Conservation (phyloP, 2,113 vertebrate genomes). For the Heptranchias perlo region DNA sequence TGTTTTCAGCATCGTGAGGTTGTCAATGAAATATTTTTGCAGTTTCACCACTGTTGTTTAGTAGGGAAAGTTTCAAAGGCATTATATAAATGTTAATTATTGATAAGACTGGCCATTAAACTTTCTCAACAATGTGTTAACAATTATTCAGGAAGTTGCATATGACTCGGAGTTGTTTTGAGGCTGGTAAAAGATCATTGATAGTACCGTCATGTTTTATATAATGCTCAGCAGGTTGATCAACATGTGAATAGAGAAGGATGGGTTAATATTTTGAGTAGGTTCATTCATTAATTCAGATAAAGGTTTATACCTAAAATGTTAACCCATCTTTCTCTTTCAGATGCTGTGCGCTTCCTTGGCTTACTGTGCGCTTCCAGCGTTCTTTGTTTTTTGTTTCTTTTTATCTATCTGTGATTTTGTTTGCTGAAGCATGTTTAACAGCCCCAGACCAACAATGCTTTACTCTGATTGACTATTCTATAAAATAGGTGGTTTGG, state of each 20-base stretch:
- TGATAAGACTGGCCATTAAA: background rate
- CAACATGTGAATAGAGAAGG: background rate
- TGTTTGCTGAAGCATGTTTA: background rate
- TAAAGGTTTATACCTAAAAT: background rate
- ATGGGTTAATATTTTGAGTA: background rate
- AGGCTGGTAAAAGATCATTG: background rate
- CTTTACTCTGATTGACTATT: background rate
- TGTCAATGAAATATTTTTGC: background rate
- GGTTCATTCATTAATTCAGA: background rate
- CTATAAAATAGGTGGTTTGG: background rate
- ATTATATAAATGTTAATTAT: background rate
- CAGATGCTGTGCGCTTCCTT: too few species aligned
- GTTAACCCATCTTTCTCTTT: too few species aligned
- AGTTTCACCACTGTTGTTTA: background rate
- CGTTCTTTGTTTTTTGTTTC: background rate
- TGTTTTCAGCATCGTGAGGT: too few species aligned
- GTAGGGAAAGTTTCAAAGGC: background rate
- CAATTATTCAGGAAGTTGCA: background rate
- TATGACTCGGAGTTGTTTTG: background rate
- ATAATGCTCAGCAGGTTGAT: background rate
- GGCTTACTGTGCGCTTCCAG: background rate
- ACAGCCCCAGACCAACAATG: too few species aligned
- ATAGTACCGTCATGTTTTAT: background rate
- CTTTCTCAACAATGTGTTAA: background rate
- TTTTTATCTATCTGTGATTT: background rate